These are phyloP conservation scores for Tolypeutes matacus DNA, from an alignment of 2,797 vertebrate species.

Conservation along the genomic window DNA sequence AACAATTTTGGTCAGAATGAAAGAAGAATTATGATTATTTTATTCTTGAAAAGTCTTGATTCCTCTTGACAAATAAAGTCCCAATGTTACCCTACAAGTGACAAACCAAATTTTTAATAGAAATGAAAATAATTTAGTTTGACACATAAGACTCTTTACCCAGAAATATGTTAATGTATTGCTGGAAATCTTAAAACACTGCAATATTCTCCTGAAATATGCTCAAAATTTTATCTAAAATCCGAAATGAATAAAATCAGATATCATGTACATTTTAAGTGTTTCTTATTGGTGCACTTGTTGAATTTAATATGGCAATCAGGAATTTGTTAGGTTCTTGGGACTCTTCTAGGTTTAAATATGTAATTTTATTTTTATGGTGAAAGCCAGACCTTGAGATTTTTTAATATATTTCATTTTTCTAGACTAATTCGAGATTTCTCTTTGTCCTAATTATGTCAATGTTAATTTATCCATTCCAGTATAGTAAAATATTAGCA, in stretches of 20 bases:
- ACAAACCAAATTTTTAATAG: background rate
- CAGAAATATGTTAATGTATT: background rate
- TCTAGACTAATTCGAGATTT: background rate
- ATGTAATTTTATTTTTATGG: constrained; percentile 58
- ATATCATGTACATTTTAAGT: constrained; percentile 7
- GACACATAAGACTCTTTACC: background rate
- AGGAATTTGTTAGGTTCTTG: background rate
- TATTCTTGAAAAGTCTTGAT: background rate
- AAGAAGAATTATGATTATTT: background rate
- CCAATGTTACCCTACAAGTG: background rate
- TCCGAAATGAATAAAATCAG: background rate
- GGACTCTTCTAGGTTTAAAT: background rate
- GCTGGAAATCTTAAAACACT: background rate
- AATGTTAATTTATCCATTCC: background rate
- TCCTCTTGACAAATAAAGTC: background rate
- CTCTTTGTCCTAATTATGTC: background rate
- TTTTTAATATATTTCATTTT: constrained; percentile 56
- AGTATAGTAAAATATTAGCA: constrained; percentile 37
- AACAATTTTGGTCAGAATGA: background rate
- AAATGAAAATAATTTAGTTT: constrained; percentile 46
- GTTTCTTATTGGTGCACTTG: background rate
- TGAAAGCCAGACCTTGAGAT: background rate
- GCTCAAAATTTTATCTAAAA: background rate
- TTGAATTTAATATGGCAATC: constrained; percentile 43
- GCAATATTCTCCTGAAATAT: background rate